Conservation (phyloP, 2,113 vertebrate species). For the Charina bottae region DNA sequence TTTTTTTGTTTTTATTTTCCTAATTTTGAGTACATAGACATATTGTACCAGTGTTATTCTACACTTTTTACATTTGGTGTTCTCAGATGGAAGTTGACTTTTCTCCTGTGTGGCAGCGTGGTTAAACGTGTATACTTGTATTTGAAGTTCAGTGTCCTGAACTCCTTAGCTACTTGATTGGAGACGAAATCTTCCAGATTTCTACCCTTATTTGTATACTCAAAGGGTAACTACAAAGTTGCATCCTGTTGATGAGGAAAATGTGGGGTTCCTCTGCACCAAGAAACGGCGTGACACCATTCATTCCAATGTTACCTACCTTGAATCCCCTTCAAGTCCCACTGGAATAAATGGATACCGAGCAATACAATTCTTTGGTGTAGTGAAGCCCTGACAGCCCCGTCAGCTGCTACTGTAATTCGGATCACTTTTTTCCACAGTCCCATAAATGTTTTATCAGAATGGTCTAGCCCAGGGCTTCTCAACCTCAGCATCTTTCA, state of each 20-base stretch:
- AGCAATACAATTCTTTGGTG: not conserved
- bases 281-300: not conserved
- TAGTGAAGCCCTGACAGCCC: constrained; percentile 18
- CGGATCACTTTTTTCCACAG: constrained; percentile 5
- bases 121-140: not conserved
- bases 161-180: constrained; percentile 29
- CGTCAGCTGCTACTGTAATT: constrained; percentile 77
- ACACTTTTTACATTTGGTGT: not conserved
- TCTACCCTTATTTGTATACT: constrained; percentile 17
- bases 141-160: constrained; percentile 41
- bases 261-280: not conserved
- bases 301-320: not conserved
- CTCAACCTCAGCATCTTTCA: not conserved
- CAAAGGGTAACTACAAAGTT: constrained; percentile 49
- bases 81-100: rapidly evolving
- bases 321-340: not conserved
- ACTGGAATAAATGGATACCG: not conserved
- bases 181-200: constrained; percentile 47
- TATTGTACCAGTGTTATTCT: constrained; percentile 6
- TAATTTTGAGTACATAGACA: not conserved
- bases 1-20: not conserved
- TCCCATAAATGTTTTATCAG: not conserved
- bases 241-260: constrained; percentile 13
- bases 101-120: not conserved
- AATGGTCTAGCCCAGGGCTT: not conserved